A percentile compares a stretch with the other conserved stretches of the same genome.
These are phyloP conservation scores for Bambusicola thoracicus DNA, from an alignment of 2,113 vertebrate species.

Conservation along the genomic window DNA sequence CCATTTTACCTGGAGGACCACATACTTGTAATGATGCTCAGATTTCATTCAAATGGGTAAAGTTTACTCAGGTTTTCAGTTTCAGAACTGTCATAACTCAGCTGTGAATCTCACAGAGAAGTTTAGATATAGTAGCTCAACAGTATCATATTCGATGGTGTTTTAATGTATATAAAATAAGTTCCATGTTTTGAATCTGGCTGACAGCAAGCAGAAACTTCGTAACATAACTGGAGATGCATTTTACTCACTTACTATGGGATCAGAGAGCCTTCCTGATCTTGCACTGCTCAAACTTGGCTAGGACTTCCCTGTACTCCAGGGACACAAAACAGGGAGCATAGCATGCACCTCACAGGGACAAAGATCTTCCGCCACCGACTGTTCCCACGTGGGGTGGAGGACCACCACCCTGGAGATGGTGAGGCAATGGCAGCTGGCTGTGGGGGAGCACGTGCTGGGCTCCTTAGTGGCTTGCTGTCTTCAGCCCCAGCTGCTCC, in stretches of 20 bases:
- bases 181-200: background rate
- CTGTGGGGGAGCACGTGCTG: background rate
- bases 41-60: background rate
- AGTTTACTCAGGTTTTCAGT: background rate
- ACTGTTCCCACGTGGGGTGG: background rate
- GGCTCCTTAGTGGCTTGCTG: rapidly evolving
- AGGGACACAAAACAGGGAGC: background rate
- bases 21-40: background rate
- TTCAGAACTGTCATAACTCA: background rate
- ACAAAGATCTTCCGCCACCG: background rate
- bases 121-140: background rate
- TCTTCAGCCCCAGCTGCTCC: background rate
- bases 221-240: background rate
- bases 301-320: background rate
- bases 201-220: background rate
- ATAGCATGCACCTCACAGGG: background rate
- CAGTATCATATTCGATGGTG: too few relatives aligned
- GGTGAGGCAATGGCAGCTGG: background rate
- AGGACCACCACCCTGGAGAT: background rate
- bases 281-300: background rate
- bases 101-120: background rate
- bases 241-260: background rate
- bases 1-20: background rate
- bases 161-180: background rate
- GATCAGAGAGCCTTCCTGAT: background rate